Evolutionary conservation across 2,888 invertebrate species (phyloP).

Genomic region (Stegana nigrithorax): DNA sequence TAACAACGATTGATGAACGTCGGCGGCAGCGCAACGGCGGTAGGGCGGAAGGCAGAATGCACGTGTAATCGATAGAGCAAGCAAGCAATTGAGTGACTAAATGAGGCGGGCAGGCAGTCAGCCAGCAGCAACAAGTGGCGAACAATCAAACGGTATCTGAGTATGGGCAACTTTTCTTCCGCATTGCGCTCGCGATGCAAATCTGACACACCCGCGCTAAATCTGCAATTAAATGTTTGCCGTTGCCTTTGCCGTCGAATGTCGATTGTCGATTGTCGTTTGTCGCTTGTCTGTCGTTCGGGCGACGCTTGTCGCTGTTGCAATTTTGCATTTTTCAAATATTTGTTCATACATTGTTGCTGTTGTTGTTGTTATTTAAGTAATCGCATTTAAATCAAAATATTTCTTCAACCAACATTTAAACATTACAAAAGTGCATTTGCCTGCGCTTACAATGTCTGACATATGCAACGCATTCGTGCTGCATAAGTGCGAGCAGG

Average conservation of each 20-base stretch:
- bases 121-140: background rate
- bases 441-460: background rate
- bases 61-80: background rate
- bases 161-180: slow-evolving; percentile 53
- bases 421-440: background rate
- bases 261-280: background rate
- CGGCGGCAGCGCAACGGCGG: background rate
- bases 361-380: background rate
- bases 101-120: background rate
- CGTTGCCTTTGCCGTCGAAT: background rate
- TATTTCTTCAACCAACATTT: background rate
- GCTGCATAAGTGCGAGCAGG: background rate
- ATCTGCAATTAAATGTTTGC: slow-evolving; percentile 25
- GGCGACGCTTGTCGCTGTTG: slow-evolving; percentile 45
- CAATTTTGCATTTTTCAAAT: slow-evolving; percentile 57
- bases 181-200: slow-evolving; percentile 44
- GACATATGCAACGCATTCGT: background rate
- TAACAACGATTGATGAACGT: background rate
- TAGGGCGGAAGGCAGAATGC: background rate
- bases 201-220: slow-evolving; percentile 55
- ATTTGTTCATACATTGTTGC: slow-evolving; percentile 27
- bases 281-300: background rate
- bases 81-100: background rate
- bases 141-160: background rate
- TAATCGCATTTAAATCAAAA: slow-evolving; percentile 11